phyloP scores from a whole-genome alignment of 2,797 vertebrate species.

The Onychomys torridus region DNA sequence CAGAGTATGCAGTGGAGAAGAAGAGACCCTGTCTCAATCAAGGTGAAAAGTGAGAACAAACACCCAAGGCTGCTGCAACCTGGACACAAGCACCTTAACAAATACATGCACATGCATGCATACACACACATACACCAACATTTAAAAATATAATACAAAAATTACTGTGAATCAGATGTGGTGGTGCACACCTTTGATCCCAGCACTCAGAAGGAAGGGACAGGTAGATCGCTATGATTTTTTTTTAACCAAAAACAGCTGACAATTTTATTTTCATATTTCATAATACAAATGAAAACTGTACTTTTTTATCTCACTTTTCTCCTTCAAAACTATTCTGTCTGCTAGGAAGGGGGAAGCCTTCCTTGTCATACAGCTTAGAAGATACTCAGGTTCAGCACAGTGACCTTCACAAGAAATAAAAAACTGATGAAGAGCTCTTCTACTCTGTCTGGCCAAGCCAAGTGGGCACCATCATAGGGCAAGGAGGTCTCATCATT shows the following conservation, averaged over 20 bases:
- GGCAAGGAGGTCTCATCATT: neutral
- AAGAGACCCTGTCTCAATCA: neutral
- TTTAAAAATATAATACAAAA: neutral
- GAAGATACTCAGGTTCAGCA: neutral
- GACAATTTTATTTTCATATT: neutral
- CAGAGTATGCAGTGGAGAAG: neutral
- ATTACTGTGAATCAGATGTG: neutral
- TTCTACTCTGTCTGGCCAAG: neutral
- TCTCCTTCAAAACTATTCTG: neutral
- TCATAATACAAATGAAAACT: neutral
- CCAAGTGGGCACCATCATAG: neutral
- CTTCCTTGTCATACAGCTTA: neutral
- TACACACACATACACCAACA: neutral
- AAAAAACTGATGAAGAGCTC: neutral
- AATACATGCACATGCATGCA: neutral
- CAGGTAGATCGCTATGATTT: neutral
- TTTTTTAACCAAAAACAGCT: neutral
- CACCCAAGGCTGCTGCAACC: neutral
- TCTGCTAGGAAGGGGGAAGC: neutral
- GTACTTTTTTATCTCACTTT: neutral
- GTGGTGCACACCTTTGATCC: neutral
- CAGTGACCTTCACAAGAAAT: neutral
- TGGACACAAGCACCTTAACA: neutral
- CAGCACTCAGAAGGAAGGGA: neutral
- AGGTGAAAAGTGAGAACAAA: neutral